Percentiles rank a stretch among this genome's conserved stretches.
Evolutionary conservation across 2,113 vertebrate species (phyloP).

Genomic region (crab-eating macaque (Macaca fascicularis)): DNA sequence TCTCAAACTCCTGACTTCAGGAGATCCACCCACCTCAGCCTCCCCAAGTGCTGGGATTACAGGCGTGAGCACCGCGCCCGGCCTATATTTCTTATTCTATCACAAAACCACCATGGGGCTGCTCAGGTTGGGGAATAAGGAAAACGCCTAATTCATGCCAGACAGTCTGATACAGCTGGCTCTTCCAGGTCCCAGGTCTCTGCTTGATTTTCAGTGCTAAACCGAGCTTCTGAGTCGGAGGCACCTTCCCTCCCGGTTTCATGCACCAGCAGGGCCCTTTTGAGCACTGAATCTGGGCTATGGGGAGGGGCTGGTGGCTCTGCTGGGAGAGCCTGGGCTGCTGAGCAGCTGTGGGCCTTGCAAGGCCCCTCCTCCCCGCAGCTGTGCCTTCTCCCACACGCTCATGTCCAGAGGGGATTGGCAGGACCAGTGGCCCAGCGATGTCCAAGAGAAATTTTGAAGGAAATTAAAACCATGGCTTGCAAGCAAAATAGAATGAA

Average conservation of each 20-base stretch:
- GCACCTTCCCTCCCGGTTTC: no score
- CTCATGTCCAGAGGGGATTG: neutral
- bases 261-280: neutral
- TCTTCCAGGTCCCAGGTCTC: accelerated
- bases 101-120: neutral
- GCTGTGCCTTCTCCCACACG: neutral
- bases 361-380: no score
- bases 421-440: neutral
- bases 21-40: no score
- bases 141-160: neutral
- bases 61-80: accelerated
- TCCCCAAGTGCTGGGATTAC: no score
- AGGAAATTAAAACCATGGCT: neutral
- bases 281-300: neutral
- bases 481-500: neutral
- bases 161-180: neutral
- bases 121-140: neutral
- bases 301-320: accelerated
- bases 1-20: no score
- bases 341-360: accelerated
- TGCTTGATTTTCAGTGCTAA: neutral
- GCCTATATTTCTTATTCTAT: neutral
- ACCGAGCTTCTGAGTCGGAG: neutral
- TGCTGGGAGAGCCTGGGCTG: neutral
- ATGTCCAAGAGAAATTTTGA: neutral